Base-by-base conservation (phyloP, 1,140 invertebrate genomes). In the Oreohelix idahoensis region DNA sequence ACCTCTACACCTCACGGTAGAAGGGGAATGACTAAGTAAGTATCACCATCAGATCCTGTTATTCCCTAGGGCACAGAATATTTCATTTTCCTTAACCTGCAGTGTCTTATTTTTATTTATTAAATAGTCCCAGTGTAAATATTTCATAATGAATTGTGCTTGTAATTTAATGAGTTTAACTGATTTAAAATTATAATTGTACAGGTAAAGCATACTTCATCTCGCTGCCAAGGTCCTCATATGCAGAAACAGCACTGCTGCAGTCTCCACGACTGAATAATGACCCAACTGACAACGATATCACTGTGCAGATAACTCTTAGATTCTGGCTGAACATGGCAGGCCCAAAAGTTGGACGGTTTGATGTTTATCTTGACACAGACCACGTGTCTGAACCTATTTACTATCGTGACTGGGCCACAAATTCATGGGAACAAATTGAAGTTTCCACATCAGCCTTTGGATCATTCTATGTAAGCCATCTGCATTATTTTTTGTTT, bases 391-490 rank as follows among this genome's bases (percentile, higher is more conserved):
- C n/a, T 32, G 5, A 29, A 8, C 8, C 63, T 66, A 13, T 66
- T 66, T 66, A 66, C 63, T 66, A 66, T 32, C 63, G 63, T 32
- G 63, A 66, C 20, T 66, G 63, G 63, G 63, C 63, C 29, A 66
- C 63, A 66, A 66, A 66, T 32, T 66, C 63, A 0, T 66, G 63
- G 63, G 63, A 66, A n/a, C 63, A 32, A 13, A 66, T 66, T 66
- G 63, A 66, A 66, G 29, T 66, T 66, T 35, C 63, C 17, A 32
- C 17, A 32, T 8, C 63, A 32, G 63, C 17, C 29, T 32, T n/a
- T 17, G 63, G 63, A 5, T n/a, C n/a, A 66, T 66, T 66, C 29
- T 66, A 8, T 66, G 63, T 66, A 66, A 32, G 63, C 29, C 0
- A 4, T 58, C 20, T 23, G 17, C 20, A 10, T 58, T 10, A n/a